These are phyloP conservation scores for Callyntrura guangdongensis DNA, from an alignment of 2,888 invertebrate species.

Conservation along the genomic window DNA sequence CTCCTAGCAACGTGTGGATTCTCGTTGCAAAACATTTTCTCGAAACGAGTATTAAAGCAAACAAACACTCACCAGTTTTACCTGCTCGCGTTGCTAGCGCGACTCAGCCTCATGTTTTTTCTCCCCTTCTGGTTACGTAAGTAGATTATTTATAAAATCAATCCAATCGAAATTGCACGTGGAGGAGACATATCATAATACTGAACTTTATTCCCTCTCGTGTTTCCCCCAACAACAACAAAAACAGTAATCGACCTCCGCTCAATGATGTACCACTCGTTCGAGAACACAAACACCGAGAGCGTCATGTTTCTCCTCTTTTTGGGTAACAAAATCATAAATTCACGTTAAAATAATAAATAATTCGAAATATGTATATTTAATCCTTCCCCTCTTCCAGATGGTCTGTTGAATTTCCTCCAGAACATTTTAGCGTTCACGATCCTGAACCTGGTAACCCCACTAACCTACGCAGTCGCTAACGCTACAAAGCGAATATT, in stretches of 20 bases:
- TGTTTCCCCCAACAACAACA: neutral
- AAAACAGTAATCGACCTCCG: slow-evolving; percentile 87
- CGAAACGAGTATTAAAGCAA: slow-evolving; percentile 93
- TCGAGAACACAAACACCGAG: slow-evolving; percentile 62
- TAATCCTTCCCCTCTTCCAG: slow-evolving; percentile 87
- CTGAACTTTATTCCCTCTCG: neutral
- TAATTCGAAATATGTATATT: too few species aligned
- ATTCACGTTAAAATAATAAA: too few species aligned
- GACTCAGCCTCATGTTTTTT: slow-evolving; percentile 89
- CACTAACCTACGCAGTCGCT: slow-evolving; percentile 97
- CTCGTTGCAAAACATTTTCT: slow-evolving; percentile 97
- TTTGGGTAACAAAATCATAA: slow-evolving; percentile 7
- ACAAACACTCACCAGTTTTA: slow-evolving; percentile 96
- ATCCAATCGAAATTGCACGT: neutral
- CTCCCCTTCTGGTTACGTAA: slow-evolving; percentile 92
- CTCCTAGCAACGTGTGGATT: slow-evolving; percentile 96
- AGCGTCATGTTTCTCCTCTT: slow-evolving; percentile 85
- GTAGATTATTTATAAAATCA: neutral
- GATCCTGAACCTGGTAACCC: slow-evolving; percentile 95
- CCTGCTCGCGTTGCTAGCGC: slow-evolving; percentile 88
- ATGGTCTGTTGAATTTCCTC: slow-evolving; percentile 96
- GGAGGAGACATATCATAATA: neutral
- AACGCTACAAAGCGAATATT: slow-evolving; percentile 97
- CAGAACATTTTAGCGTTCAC: slow-evolving; percentile 98
- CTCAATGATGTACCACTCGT: slow-evolving; percentile 29